Evolutionary conservation across 2,113 vertebrate species (phyloP).

Genomic region (Perca fluviatilis): DNA sequence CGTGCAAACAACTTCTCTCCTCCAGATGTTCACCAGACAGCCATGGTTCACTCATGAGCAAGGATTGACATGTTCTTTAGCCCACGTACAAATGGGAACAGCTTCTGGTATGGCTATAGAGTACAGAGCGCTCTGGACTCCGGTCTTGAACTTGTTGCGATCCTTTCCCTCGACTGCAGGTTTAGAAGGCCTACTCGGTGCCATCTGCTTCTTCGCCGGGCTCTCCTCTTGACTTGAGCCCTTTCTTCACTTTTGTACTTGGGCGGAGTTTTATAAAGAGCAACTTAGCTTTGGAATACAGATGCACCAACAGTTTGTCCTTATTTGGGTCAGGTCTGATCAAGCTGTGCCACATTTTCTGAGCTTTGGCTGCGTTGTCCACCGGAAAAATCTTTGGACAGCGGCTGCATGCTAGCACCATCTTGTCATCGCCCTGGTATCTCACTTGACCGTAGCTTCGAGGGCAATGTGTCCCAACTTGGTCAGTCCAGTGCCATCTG

Average conservation of each 20-base stretch:
- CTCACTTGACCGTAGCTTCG: background rate
- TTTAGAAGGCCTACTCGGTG: no score
- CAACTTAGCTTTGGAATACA: background rate
- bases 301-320: background rate
- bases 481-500: background rate
- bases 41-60: slow-evolving; percentile 1
- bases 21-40: no score
- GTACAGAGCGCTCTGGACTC: background rate
- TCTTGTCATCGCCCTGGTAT: no score
- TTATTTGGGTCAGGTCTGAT: background rate
- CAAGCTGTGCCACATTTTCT: background rate
- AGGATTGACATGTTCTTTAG: background rate
- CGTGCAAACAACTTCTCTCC: background rate
- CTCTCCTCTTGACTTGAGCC: background rate
- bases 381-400: no score
- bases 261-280: background rate
- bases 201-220: no score
- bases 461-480: background rate
- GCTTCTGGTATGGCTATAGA: background rate
- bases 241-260: background rate
- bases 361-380: no score
- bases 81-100: background rate
- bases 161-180: no score
- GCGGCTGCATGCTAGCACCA: no score
- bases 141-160: no score